phyloP scores from a whole-genome alignment of 2,797 vertebrate genomes.

The Emys orbicularis region DNA sequence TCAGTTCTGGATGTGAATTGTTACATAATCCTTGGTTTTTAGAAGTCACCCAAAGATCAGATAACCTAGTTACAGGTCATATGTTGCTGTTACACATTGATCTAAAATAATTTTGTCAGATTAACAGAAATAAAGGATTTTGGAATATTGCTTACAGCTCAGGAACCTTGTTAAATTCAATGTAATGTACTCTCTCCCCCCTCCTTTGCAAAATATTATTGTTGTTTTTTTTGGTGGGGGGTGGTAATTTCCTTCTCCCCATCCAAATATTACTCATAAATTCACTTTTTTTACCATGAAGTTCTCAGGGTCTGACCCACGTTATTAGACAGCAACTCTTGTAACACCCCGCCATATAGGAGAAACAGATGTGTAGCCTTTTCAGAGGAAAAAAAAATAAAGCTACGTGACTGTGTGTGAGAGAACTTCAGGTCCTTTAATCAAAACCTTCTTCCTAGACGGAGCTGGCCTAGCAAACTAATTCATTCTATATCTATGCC shows the following conservation, averaged over 20 bases:
- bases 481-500: background rate
- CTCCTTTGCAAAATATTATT: background rate
- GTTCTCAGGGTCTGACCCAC: background rate
- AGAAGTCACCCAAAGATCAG: background rate
- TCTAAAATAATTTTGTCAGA: background rate
- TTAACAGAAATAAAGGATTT: constrained; percentile 29
- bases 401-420: fast-evolving
- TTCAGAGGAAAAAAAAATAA: background rate
- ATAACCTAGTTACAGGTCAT: background rate
- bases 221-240: background rate
- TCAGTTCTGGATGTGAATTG: background rate
- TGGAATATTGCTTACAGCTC: background rate
- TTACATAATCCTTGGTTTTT: background rate
- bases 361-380: background rate
- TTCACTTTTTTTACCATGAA: background rate
- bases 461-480: background rate
- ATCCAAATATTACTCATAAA: background rate
- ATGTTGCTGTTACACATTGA: background rate
- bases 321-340: background rate
- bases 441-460: background rate
- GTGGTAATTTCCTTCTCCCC: constrained; percentile 6
- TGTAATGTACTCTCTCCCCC: background rate
- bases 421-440: background rate
- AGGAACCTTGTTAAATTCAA: background rate
- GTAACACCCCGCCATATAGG: background rate